Evolutionary conservation across 64 coral and sea anemone genomes (phyloP).

Genomic region (Montipora efflorescens): DNA sequence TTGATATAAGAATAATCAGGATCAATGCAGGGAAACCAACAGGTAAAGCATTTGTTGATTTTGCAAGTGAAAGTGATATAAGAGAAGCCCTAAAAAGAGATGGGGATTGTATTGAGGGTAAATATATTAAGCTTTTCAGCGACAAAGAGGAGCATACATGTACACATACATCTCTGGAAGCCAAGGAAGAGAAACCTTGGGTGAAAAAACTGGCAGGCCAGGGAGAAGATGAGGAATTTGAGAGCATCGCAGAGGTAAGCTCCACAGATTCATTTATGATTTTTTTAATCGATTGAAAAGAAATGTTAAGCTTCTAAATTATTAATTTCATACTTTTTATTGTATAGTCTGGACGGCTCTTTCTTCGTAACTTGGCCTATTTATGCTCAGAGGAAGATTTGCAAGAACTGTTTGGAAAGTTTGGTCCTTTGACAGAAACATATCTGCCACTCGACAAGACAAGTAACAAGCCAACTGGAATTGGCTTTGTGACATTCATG

Average conservation of each 20-base stretch:
- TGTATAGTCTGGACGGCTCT: slow-evolving; percentile 89
- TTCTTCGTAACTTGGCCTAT: slow-evolving; percentile 93
- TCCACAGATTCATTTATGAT: background rate
- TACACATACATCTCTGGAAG: slow-evolving; percentile 1
- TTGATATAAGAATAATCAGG: slow-evolving; percentile 74
- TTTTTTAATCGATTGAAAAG: background rate
- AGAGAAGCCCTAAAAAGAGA: slow-evolving; percentile 94
- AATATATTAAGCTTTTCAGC: slow-evolving; percentile 95
- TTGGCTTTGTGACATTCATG: slow-evolving; percentile 94
- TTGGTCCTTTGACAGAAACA: slow-evolving; percentile 91
- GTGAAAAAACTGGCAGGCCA: slow-evolving; percentile 79
- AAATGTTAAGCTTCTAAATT: too few species aligned
- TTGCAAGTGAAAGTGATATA: slow-evolving; percentile 77
- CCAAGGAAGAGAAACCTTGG: slow-evolving; percentile 74
- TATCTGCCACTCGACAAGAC: slow-evolving; percentile 90
- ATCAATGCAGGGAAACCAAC: slow-evolving; percentile 70
- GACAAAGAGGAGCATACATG: slow-evolving; percentile 40
- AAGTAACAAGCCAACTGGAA: slow-evolving; percentile 85
- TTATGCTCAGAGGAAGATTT: slow-evolving; percentile 93
- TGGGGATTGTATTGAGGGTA: slow-evolving; percentile 88
- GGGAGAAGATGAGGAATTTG: slow-evolving; percentile 68
- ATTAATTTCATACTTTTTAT: background rate
- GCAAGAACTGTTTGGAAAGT: slow-evolving; percentile 81
- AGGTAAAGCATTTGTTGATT: slow-evolving; percentile 94
- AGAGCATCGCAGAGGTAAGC: slow-evolving; percentile 92